Base-by-base conservation (phyloP, 2,797 vertebrate genomes). In the Gymnothorax reevesii region DNA sequence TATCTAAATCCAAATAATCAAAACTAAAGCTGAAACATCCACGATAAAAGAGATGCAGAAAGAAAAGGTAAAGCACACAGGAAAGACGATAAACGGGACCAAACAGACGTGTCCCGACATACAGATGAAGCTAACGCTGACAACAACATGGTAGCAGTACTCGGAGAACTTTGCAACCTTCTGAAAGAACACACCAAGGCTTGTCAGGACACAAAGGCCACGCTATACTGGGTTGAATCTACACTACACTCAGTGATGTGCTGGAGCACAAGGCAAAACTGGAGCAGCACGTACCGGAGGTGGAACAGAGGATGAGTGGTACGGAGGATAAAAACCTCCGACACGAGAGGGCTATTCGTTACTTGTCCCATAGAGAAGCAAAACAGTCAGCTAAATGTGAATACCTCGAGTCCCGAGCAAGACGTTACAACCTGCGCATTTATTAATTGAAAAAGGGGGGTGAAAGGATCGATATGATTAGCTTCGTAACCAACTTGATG, bases 191-290 rank as follows among this genome's bases (percentile, higher is more conserved):
- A 62, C 33, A 57, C 83, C 6, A 59, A 84, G 60, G n/a, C 57
- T 25, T 84, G n/a, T 69, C 69, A 75, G 27, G 66, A 73, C 6
- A 85, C 84, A n/a, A 73, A 84, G 66, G 64, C 54, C 15, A 71
- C 84, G 17, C 33, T 75, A 75, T 7, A 49, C 59, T 1, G 59
- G 59, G 59, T 60, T 9, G 59, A 60, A 60, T 60, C 1, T 17
- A 60, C 59, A 9, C 1, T 17, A 60, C 59, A 9, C 59, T 60
- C 59, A 60, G 59, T 60, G 59, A 60, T 60, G 59, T 60, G 59
- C 59, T 60, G 59, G 59, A 60, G 59, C 59, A 3, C 3, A 60
- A 9, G 59, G 17, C 59, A 60, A 73, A 73, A 22, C 20, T 73
- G 20, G 4, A 73, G 7, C 20, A 80, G 17, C 25, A 80, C 42